phyloP scores from a whole-genome alignment of 1,140 invertebrate species.

The Drosophila malerkotliana region DNA sequence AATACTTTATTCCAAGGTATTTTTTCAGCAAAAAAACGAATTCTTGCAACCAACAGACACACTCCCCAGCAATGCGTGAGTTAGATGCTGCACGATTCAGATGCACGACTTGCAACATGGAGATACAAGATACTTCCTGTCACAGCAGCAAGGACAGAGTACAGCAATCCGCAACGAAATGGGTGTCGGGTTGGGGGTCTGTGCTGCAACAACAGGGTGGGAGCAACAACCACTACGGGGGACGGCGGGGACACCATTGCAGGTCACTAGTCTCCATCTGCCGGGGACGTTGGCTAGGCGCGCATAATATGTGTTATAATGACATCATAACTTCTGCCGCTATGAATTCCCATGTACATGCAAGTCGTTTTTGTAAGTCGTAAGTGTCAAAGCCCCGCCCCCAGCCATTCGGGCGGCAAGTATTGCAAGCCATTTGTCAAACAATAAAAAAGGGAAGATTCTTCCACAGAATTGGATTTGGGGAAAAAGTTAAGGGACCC shows the following conservation, averaged over 20 bases:
- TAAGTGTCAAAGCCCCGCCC: constrained; percentile 50
- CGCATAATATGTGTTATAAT: constrained; percentile 79
- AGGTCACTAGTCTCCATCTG: constrained; percentile 35
- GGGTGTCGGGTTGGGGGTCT: constrained; percentile 37
- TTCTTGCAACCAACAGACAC: no score
- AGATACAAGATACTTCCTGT: constrained; percentile 79
- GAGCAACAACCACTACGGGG: constrained; percentile 22
- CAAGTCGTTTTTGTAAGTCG: constrained; percentile 31
- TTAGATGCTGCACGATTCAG: constrained; percentile 2
- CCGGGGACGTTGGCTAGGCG: constrained; percentile 63
- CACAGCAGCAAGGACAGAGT: constrained; percentile 64
- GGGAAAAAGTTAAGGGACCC: constrained; percentile 4
- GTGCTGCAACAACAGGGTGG: constrained; percentile 27
- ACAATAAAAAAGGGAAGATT: constrained; percentile 40
- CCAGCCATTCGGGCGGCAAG: constrained; percentile 22
- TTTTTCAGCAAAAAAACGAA: no score
- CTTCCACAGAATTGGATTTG: constrained; percentile 15
- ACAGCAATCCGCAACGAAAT: constrained; percentile 69
- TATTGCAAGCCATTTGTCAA: constrained; percentile 70
- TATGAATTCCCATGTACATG: constrained; percentile 43
- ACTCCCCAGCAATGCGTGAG: neutral
- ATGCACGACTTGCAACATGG: constrained; percentile 43
- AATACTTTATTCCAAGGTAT: no score
- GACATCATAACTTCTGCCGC: constrained; percentile 76
- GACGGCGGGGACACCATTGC: constrained; percentile 38